These are phyloP conservation scores for Gorilla gorilla DNA, from an alignment of 2,113 vertebrate species.

Conservation along the genomic window DNA sequence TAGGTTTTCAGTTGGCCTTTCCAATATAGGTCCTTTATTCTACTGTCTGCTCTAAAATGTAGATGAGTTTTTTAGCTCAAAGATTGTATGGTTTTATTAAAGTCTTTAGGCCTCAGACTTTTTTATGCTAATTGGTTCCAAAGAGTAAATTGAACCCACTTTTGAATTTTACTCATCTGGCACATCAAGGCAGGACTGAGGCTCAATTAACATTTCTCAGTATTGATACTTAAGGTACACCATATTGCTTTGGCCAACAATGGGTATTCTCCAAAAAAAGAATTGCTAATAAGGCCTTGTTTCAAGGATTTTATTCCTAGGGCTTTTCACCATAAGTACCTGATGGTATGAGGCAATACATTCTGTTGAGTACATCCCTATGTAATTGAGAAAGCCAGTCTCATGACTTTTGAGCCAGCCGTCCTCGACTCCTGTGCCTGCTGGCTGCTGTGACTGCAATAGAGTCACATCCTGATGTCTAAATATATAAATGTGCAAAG, in stretches of 20 bases:
- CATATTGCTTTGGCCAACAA: not conserved
- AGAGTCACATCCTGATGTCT: slow-evolving; percentile 70
- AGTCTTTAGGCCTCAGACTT: slow-evolving; percentile 20
- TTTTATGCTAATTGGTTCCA: slow-evolving; percentile 2
- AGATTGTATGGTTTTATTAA: not conserved
- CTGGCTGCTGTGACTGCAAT: not conserved
- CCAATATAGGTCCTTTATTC: not conserved
- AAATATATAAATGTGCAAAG: slow-evolving; percentile 81
- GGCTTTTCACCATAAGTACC: not conserved
- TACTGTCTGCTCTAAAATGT: not conserved
- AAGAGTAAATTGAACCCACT: not conserved
- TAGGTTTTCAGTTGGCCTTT: not conserved
- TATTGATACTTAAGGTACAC: not conserved
- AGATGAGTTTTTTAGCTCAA: not conserved
- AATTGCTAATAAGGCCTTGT: not conserved
- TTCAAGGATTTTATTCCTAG: not conserved
- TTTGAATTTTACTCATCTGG: not conserved
- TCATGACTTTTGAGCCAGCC: not conserved
- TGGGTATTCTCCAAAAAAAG: not conserved
- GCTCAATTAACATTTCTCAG: slow-evolving; percentile 36
- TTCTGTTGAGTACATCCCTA: not conserved
- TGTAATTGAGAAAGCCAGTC: not conserved
- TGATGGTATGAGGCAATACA: not conserved
- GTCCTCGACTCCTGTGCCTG: not conserved
- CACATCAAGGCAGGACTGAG: not conserved